Evolutionary conservation across 1,140 invertebrate species (phyloP).

Genomic region (Drosophila seguyi): DNA sequence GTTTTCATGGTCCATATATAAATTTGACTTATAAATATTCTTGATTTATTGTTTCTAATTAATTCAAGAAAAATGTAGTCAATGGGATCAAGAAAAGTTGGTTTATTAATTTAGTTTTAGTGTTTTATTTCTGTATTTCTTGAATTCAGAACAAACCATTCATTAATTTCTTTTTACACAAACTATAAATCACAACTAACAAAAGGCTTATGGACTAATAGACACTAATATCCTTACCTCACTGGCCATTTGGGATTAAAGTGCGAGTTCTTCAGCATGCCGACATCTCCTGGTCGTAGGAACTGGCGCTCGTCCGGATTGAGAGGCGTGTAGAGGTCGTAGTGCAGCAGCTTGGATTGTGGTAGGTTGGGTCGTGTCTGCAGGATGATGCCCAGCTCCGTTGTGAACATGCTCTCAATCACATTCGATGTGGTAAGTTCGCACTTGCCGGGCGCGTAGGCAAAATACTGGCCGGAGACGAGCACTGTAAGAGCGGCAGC

Average conservation of each 20-base stretch:
- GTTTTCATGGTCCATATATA: too few relatives aligned
- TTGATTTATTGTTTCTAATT: too few relatives aligned
- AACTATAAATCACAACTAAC: background rate
- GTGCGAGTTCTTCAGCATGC: constrained; percentile 59
- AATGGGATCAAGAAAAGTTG: too few relatives aligned
- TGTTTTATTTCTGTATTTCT: too few relatives aligned
- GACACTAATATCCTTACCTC: constrained; percentile 41
- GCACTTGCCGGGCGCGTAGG: constrained; percentile 72
- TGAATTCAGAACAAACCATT: background rate
- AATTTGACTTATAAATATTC: too few relatives aligned
- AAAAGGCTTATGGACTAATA: background rate
- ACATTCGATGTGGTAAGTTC: constrained; percentile 60
- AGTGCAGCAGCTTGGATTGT: constrained; percentile 57
- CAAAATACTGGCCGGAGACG: constrained; percentile 38
- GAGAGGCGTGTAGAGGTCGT: constrained; percentile 73
- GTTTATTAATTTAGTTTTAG: too few relatives aligned
- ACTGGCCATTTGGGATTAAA: constrained; percentile 84
- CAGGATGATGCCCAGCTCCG: constrained; percentile 44
- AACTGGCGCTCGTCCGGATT: constrained; percentile 68
- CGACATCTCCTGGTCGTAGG: constrained; percentile 53
- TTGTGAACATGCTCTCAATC: constrained; percentile 47
- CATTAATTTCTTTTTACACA: too few relatives aligned
- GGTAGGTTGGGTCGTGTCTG: background rate
- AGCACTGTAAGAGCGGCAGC: constrained; percentile 16
- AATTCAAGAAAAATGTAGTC: too few relatives aligned